These are phyloP conservation scores for Himalopsyche anomala DNA, from an alignment of 2,888 invertebrate genomes.

Conservation along the genomic window DNA sequence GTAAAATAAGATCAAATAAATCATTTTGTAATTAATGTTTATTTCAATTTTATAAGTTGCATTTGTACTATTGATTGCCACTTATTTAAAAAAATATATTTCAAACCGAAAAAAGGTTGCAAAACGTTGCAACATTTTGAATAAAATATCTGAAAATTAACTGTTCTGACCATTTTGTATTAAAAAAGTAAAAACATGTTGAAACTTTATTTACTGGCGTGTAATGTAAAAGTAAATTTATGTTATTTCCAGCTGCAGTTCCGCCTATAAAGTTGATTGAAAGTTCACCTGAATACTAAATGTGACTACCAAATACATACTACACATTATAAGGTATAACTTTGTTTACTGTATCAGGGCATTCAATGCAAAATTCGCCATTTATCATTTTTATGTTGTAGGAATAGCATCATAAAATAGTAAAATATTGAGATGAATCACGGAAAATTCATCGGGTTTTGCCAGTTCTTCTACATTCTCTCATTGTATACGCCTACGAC, in stretches of 20 bases:
- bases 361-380: not conserved
- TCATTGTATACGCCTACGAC: slow-evolving; percentile 9
- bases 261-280: not conserved
- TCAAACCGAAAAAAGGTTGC: no score
- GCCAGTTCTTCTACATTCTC: not conserved
- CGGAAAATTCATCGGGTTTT: slow-evolving; percentile 32
- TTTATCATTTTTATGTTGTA: slow-evolving; percentile 38
- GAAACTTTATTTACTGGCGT: no score
- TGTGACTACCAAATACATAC: not conserved
- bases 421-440: slow-evolving; percentile 32
- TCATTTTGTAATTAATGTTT: no score
- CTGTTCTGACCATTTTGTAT: no score
- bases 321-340: not conserved
- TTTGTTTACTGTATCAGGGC: not conserved
- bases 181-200: no score
- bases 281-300: not conserved
- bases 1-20: no score
- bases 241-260: not conserved
- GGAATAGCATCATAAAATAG: not conserved
- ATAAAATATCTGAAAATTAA: no score
- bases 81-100: no score
- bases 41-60: no score
- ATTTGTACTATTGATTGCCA: no score
- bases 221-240: no score
- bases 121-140: no score